Evolutionary conservation across 2,113 vertebrate genomes (phyloP).

Genomic region (Beaufortia kweichowensis): DNA sequence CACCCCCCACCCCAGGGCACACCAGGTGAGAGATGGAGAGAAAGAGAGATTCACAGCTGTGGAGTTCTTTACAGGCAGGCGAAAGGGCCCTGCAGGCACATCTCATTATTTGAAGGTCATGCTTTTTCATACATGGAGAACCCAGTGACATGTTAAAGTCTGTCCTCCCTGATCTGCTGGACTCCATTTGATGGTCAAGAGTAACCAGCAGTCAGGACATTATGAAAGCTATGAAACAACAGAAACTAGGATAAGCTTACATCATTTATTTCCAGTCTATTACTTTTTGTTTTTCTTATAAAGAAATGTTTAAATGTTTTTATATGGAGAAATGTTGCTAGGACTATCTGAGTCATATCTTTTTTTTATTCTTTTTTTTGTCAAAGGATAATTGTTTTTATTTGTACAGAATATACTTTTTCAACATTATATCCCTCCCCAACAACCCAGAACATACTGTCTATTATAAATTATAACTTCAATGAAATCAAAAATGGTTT

Average conservation of each 20-base stretch:
- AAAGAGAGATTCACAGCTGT: constrained; percentile 47
- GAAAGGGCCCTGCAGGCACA: constrained; percentile 49
- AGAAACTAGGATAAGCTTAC: not conserved
- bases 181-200: constrained; percentile 41
- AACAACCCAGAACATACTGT: too few relatives aligned
- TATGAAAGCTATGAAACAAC: not conserved
- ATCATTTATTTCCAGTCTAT: not conserved
- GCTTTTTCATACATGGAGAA: constrained; percentile 41
- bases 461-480: too few relatives aligned
- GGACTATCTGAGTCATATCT: too few relatives aligned
- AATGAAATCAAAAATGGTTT: too few relatives aligned
- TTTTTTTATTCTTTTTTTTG: too few relatives aligned
- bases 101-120: constrained; percentile 62
- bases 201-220: constrained; percentile 12
- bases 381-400: too few relatives aligned
- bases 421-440: too few relatives aligned
- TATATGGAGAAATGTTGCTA: too few relatives aligned
- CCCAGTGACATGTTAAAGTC: constrained; percentile 55
- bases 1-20: constrained; percentile 42
- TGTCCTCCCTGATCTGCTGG: constrained; percentile 41
- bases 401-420: too few relatives aligned
- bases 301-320: too few relatives aligned
- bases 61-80: constrained; percentile 51
- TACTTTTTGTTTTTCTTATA: not conserved
- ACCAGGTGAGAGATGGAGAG: constrained; percentile 53